Percentiles rank a stretch among this genome's conserved stretches.
These are phyloP conservation scores for Venusia cambrica DNA, from an alignment of 2,888 invertebrate genomes.

Conservation along the genomic window DNA sequence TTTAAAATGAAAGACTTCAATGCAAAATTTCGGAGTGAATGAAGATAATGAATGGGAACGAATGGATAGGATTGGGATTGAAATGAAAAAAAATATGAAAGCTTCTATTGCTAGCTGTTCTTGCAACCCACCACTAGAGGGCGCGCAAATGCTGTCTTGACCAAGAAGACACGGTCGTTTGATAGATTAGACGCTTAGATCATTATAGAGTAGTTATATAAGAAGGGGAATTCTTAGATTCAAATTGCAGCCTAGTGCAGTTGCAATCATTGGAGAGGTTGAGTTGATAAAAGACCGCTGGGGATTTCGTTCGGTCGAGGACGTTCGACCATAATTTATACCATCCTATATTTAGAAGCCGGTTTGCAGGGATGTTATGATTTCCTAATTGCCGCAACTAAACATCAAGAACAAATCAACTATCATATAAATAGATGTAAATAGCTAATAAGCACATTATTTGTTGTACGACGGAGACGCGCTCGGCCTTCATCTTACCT, in stretches of 20 bases:
- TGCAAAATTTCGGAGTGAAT: too few species aligned
- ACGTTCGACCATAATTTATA: conserved; percentile 43
- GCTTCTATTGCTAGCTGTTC: too few species aligned
- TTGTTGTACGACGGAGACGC: too few species aligned
- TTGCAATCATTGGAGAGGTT: conserved; percentile 60
- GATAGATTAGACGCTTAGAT: conserved; percentile 28
- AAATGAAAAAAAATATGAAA: too few species aligned
- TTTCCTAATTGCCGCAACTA: conserved; percentile 43
- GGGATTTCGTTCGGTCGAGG: too few species aligned
- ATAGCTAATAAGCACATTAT: too few species aligned
- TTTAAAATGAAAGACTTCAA: too few species aligned
- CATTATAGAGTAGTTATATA: conserved; percentile 38
- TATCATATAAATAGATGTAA: neutral
- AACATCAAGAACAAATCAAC: conserved; percentile 10
- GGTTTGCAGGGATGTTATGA: conserved; percentile 48
- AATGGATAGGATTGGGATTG: too few species aligned
- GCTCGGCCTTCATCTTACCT: too few species aligned
- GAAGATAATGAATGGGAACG: too few species aligned
- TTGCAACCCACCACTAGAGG: too few species aligned
- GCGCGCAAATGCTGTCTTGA: too few species aligned
- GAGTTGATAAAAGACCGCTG: conserved; percentile 52
- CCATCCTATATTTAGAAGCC: conserved; percentile 55
- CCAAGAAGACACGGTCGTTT: conserved; percentile 16
- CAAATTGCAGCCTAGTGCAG: conserved; percentile 58
- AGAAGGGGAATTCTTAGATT: conserved; percentile 58